These are phyloP conservation scores for Odontamblyopus rebecca DNA, from an alignment of 2,797 vertebrate genomes.

Conservation along the genomic window DNA sequence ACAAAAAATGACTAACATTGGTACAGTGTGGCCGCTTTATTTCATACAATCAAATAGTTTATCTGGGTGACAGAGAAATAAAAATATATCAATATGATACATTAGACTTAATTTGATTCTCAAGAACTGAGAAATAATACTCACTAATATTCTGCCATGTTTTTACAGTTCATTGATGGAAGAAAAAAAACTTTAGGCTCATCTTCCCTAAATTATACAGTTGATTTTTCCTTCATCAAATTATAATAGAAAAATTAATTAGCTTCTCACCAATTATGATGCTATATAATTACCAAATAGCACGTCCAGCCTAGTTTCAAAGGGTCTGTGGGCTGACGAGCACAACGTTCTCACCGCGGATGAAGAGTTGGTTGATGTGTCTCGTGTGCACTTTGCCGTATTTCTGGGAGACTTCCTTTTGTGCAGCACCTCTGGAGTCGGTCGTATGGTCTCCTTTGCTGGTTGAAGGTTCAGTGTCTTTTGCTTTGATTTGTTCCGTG, in stretches of 20 bases:
- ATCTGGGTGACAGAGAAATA: slow-evolving; percentile 32
- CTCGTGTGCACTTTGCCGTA: slow-evolving; percentile 90
- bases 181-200: not conserved
- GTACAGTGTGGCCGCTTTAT: slow-evolving; percentile 38
- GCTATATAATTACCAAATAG: not conserved
- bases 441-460: not conserved
- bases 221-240: no score
- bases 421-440: slow-evolving; percentile 14
- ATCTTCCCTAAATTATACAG: no score
- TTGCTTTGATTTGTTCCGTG: slow-evolving; percentile 55
- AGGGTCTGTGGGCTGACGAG: slow-evolving; percentile 90
- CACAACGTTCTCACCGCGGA: slow-evolving; percentile 93
- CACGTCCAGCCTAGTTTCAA: slow-evolving; percentile 35
- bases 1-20: slow-evolving; percentile 10
- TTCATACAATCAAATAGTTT: slow-evolving; percentile 30
- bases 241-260: no score
- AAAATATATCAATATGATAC: slow-evolving; percentile 79
- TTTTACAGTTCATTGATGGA: not conserved
- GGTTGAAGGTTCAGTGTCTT: not conserved
- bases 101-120: slow-evolving; percentile 35
- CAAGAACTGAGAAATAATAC: slow-evolving; percentile 21
- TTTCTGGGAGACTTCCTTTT: slow-evolving; percentile 61
- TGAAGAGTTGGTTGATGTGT: slow-evolving; percentile 96
- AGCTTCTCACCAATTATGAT: not conserved
- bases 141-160: not conserved